Conservation (phyloP, 2,888 invertebrate genomes). For the Tinea trinotella region DNA sequence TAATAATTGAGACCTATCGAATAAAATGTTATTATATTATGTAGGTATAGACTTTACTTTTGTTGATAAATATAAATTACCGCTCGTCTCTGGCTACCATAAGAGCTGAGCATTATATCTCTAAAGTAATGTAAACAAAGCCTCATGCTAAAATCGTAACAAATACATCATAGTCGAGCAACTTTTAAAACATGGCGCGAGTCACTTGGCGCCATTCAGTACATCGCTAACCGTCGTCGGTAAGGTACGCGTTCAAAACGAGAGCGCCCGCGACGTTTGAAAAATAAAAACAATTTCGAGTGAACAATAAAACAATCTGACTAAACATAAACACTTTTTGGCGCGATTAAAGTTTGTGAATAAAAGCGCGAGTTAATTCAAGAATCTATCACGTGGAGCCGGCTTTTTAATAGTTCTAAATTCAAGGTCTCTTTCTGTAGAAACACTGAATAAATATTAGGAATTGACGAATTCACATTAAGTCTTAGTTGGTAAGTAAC, state of each 20-base stretch:
- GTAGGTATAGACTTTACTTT: too few relatives aligned
- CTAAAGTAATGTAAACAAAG: conserved; percentile 26
- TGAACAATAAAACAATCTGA: neutral
- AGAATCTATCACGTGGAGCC: conserved; percentile 13
- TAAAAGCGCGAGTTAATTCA: conserved; percentile 35
- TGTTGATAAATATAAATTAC: too few relatives aligned
- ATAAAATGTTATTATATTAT: too few relatives aligned
- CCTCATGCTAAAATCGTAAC: conserved; percentile 40
- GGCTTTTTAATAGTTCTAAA: conserved; percentile 7
- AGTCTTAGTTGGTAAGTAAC: neutral
- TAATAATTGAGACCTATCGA: too few relatives aligned
- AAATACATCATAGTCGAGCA: conserved; percentile 1
- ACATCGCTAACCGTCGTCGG: conserved; percentile 48
- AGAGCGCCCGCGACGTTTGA: neutral
- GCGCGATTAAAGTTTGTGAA: conserved; percentile 23
- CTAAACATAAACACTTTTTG: neutral
- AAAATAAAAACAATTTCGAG: neutral
- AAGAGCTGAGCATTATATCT: too few relatives aligned
- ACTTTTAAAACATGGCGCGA: conserved; percentile 51
- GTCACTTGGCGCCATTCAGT: conserved; percentile 46
- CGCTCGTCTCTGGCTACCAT: too few relatives aligned
- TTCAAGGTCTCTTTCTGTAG: neutral
- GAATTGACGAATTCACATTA: neutral
- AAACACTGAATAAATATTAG: neutral
- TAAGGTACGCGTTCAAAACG: conserved; percentile 37